Base-by-base conservation (phyloP, 2,888 invertebrate species). In the Graphium colonna region DNA sequence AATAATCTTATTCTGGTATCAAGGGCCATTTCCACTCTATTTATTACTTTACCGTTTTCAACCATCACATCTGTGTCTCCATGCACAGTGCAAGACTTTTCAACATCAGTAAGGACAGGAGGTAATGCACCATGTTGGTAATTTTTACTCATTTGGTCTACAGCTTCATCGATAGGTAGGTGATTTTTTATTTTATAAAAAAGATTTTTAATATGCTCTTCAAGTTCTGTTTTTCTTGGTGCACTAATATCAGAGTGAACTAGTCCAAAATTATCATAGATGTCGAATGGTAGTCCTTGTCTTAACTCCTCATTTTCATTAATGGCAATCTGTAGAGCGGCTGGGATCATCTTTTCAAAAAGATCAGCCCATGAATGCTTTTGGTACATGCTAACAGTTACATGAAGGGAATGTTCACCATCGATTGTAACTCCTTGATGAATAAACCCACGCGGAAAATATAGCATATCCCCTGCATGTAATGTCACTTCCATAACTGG, bases 381-480 rank as follows among this genome's bases (percentile, higher is more conserved):
- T 73, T 98, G 98, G 72, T 96, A 97, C 67, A 96, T 94, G 45
- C 98, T 98, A 3, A 99, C 84, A 0, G 99, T 99, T 3, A 99
- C 93, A 77, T 99, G 99, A 1, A 99, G 90, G 1, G 98, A 98
- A 84, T 99, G 98, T 21, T 91, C 90, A 31, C 94, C 93, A 12
- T 93, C 91, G 57, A 94, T 91, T 0, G 97, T 95, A 50, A 92
- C 88, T 1, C 95, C 98, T 84, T 98, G 96, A 75, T 97, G 97
- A 50, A 97, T 95, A 17, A 92, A 94, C 51, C 97, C 97, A 47
- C 96, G 91, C 0, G 99, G 99, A 70, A 99, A 96, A 78, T 99
- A 99, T 0, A 99, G 88, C 65, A 98, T 75, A 77, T 98, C 98
- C 0, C 98, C 98, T 3, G 97, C 93, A 71, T 94, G 91, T 44